These are phyloP conservation scores for Oeneis ivallda DNA, from an alignment of 2,888 invertebrate species.

Conservation along the genomic window DNA sequence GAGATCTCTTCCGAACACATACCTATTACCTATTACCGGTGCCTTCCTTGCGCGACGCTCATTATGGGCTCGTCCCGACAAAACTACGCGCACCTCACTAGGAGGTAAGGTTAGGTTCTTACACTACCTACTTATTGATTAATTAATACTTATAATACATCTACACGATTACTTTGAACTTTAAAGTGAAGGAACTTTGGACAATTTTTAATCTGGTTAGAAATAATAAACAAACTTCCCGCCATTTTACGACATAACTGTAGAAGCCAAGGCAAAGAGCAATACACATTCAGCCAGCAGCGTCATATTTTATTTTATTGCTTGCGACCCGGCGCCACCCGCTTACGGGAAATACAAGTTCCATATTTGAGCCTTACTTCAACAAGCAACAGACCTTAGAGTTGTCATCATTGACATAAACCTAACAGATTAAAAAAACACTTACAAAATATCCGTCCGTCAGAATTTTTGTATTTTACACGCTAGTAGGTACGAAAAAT, in stretches of 20 bases:
- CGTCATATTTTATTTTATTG: conserved; percentile 46
- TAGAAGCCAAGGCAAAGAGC: conserved; percentile 19
- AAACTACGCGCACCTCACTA: no score
- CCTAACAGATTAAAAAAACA: not conserved
- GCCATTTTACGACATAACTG: conserved; percentile 28
- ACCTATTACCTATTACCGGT: no score
- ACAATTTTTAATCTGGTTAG: conserved; percentile 1
- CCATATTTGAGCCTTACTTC: conserved; percentile 48
- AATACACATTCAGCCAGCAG: conserved; percentile 12
- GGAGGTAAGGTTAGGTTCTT: no score
- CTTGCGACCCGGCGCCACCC: conserved; percentile 39
- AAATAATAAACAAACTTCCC: conserved; percentile 11
- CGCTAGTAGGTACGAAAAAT: no score
- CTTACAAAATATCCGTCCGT: no score
- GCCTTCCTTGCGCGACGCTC: no score
- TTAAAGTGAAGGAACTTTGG: not conserved
- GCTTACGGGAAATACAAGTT: conserved; percentile 64
- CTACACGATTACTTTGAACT: conserved; percentile 3
- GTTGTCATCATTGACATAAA: not conserved
- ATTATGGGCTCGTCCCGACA: no score
- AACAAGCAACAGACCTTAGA: not conserved
- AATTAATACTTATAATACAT: no score
- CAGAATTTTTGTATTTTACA: no score
- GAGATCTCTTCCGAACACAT: no score
- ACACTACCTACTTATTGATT: no score